A percentile compares a stretch with the other conserved stretches of the same genome.
Conservation (phyloP, 2,113 vertebrate genomes). For the Entomyzon cyanotis region DNA sequence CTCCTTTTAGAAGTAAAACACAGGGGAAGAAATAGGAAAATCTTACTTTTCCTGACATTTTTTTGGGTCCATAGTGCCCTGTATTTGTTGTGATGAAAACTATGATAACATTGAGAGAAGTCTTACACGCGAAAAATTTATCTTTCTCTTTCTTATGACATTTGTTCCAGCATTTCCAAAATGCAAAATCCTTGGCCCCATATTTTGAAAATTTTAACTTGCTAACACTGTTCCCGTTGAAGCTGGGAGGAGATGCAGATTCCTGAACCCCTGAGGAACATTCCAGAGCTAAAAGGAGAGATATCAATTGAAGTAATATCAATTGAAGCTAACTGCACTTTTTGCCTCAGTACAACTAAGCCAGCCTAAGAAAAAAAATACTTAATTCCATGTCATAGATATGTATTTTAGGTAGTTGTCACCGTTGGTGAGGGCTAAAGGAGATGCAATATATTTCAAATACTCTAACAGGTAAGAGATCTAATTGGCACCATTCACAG, state of each 20-base stretch:
- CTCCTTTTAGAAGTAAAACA: not conserved
- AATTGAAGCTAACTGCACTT: not conserved
- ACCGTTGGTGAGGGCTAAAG: not conserved
- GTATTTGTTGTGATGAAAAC: not conserved
- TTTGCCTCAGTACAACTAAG: not conserved
- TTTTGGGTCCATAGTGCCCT: not conserved
- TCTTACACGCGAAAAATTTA: not conserved
- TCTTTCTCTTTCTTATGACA: not conserved
- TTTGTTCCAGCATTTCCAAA: not conserved
- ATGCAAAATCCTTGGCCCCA: not conserved
- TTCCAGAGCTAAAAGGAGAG: not conserved
- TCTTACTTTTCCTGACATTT: not conserved
- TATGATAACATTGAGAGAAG: not conserved
- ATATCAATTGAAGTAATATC: not conserved
- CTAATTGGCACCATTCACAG: not conserved
- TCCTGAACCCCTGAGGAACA: not conserved
- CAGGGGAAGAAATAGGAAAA: not conserved
- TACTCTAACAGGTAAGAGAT: not conserved
- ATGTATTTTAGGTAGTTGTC: not conserved
- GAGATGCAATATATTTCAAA: not conserved
- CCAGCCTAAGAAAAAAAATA: not conserved
- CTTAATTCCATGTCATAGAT: not conserved
- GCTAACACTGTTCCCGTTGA: not conserved
- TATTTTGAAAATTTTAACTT: not conserved
- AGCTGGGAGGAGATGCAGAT: not conserved